Base-by-base conservation (phyloP, 2,888 invertebrate genomes). In the Andrena marginata region DNA sequence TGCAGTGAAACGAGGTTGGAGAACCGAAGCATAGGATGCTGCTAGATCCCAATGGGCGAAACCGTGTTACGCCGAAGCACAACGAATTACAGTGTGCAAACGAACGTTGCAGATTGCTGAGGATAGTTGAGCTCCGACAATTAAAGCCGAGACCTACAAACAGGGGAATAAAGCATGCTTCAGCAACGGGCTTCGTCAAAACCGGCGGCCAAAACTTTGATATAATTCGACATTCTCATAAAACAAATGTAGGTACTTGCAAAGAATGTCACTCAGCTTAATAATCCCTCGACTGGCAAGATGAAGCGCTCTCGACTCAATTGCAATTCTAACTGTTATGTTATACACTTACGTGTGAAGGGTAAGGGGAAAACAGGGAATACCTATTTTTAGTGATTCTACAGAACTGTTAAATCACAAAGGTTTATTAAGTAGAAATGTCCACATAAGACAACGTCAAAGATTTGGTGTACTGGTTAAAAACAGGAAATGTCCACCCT, bases 1-100 rank as follows among this genome's bases (percentile, higher is more conserved):
- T 77, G 54, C 23, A 51, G 35, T 13, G 77, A 67, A 77, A 78
- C 35, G 62, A 67, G 72, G 78, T 67, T 77, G 80, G 67, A 54
- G 69, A 69, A 49, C 42, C 20, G 56, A 62, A 35, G 42, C 76
- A 59, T 70, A 29, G 77, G 60, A 80, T 48, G 72, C 65, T 33
- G 26, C 62, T 65, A 26, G 33, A 62, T 80, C 80, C 78, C 80
- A 72, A 72, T 67, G 78, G 78, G 54, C 70, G 71, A 65, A 71
- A 77, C 60, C 60, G 78, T 80, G 63, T 48, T 35, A 42, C 65
- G 54, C 29, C 70, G 70, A 49, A 42, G 59, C 49, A 49, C 71
- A 67, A 77, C 72, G 62, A 62, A 71, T 80, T 77, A 71, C 65
- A 67, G 65, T 67, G 60, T 49, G 77, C 80, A 80, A 77, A 70